These are phyloP conservation scores for Staurois parvus DNA, from an alignment of 2,797 vertebrate genomes.

Conservation along the genomic window DNA sequence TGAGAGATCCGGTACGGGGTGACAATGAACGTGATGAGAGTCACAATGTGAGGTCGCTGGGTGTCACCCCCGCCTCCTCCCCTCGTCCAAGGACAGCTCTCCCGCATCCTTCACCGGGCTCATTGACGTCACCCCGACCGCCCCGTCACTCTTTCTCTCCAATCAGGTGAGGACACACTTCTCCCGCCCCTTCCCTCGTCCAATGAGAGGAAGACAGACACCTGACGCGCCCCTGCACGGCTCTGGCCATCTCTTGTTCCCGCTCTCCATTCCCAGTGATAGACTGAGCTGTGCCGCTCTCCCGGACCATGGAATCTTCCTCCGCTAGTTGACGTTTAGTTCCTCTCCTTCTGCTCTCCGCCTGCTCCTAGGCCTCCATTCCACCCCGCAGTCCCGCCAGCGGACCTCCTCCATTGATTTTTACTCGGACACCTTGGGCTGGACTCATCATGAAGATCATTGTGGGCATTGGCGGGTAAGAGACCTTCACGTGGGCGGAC, in stretches of 20 bases:
- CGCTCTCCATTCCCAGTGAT: not conserved
- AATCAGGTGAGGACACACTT: not conserved
- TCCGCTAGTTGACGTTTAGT: constrained; percentile 85
- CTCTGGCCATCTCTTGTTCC: not conserved
- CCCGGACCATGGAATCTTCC: constrained; percentile 77
- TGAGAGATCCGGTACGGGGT: too few species aligned
- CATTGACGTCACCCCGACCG: not conserved
- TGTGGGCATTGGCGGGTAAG: constrained; percentile 90
- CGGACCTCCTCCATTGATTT: too few species aligned
- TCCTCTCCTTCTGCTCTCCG: constrained; percentile 79
- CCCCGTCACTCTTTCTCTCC: not conserved
- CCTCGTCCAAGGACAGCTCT: not conserved
- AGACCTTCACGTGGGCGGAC: constrained; percentile 21
- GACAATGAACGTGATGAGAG: not conserved
- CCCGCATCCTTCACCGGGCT: not conserved
- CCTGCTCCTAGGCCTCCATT: constrained; percentile 55
- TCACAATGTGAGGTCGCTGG: not conserved
- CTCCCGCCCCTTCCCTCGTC: not conserved
- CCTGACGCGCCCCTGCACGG: not conserved
- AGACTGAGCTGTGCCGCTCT: constrained; percentile 43
- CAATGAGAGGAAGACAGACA: not conserved
- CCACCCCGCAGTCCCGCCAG: too few species aligned
- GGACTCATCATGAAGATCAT: constrained; percentile 83
- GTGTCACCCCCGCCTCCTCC: not conserved
- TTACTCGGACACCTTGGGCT: too few species aligned